Evolutionary conservation across 1,140 invertebrate genomes (phyloP), one percentile per base, ranked within the genome.

Genomic region (Polypedilum pembai): DNA sequence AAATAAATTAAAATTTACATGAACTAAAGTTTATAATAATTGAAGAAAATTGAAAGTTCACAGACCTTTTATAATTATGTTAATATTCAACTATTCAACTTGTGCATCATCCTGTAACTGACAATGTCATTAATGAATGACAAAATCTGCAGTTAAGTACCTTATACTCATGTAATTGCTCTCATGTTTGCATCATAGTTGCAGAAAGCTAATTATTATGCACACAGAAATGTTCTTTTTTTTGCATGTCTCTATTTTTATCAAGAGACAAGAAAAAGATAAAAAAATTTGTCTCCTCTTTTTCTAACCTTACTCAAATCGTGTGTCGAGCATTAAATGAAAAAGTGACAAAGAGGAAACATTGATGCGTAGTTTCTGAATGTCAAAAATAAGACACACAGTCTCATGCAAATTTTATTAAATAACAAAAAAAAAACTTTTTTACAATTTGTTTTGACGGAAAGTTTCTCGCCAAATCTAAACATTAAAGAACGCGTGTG

Each of bases 381-480:
- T 56, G 45, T 56, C 45, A 56, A 56, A 56, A 56, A 33, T 33
- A 56, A 56, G 45, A 56, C 45, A 56, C 8, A 12, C 12, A n/a
- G 45, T 56, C 45, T 56, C 45, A 56, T 56, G 12, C 45, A 12
- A 15, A 56, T 15, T 56, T 15, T 56, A 56, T 56, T 56, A n/a
- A 56, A 56, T 56, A n/a, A 56, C n/a, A 56, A n/a, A 56, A 56
- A n/a, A 45, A 2, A 15, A 4, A 10, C 15, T 56, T n/a, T 12
- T 15, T 56, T 56, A 56, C 45, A 56, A 56, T 56, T 56, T 56
- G 45, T 56, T 56, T 56, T 56, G 45, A 56, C 45, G 45, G n/a
- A 56, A 56, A 56, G n/a, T 12, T n/a, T 8, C 45, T 4, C 24
- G n/a, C 45, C 10, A 15, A 56, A 56, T 15, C 45, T 12, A 56